Evolutionary conservation across 2,797 vertebrate genomes (phyloP), one percentile per base, ranked within the genome.

Genomic region (Neostethus bicornis): DNA sequence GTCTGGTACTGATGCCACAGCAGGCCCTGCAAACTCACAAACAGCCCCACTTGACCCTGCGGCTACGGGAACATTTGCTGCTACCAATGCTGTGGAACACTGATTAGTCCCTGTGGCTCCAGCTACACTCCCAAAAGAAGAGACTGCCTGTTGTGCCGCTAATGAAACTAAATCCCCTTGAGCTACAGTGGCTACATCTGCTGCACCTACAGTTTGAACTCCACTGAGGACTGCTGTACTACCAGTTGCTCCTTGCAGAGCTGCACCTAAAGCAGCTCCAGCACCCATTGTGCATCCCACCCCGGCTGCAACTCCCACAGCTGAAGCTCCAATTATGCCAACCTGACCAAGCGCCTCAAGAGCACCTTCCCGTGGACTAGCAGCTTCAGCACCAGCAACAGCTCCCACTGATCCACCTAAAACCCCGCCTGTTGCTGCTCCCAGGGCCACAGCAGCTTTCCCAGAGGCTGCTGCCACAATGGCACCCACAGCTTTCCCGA

Each of bases 381-480:
- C 25, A n/a, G 89, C 85, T 28, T 87, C 89, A 3, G 80, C 29
- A 3, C 90, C 87, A 2, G 66, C 78, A 16, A 90, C 1, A 0
- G 73, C 66, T 7, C 91, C 92, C 2, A 90, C 55, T 1, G 80
- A 82, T 3, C 89, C 90, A 2, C 92, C 91, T 24, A 92, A 2
- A 17, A 90, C 19, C 4, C 85, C 91, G 2, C 91, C 92, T 0
- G 84, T 80, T 0, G 83, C 88, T 1, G 86, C 87, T 1, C 91
- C 91, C 1, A 90, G 43, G 45, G 85, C 84, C 16, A 90, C 19
- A 0, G 87, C 90, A 0, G 87, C 85, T 64, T 86, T 88, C 26
- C 90, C 87, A 0, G 87, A 69, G 0, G 90, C 81, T 0, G 71
- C 83, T 0, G 86, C 85, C 32, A 90, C 85, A 29, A 93, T 65